Evolutionary conservation across 2,113 vertebrate genomes (phyloP), one percentile per base, ranked within the genome.

Genomic region (Chloebia gouldiae): DNA sequence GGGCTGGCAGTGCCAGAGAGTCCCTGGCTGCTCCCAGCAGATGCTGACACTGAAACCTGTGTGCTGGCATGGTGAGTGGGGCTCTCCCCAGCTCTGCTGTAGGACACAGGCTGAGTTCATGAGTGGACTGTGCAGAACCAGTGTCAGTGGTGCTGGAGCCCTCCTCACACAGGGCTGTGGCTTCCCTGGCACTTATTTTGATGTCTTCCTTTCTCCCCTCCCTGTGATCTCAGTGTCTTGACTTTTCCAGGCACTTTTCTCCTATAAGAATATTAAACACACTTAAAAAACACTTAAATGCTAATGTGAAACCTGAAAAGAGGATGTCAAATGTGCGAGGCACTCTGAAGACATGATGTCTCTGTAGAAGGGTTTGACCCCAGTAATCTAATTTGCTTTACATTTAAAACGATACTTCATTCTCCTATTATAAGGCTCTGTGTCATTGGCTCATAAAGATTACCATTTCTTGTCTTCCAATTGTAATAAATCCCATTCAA

Each of bases 331-430:
- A 85, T 23, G 93, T 19, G 1, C 49, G 64, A 79, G 88, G 86
- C 53, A 37, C 88, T 92, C 90, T 39, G 86, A 92, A 96, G 97
- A 90, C 92, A 71, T 11, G 90, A 66, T 94, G 82, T 94, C 92
- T 97, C 92, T 78, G 73, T 75, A 63, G 96, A 96, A 97, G 95
- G 96, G 95, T 97, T 96, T 98, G 97, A 98, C 98, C 97, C 94
- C 69, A 12, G 59, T 97, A 96, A 98, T 97, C 97, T 97, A 97
- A 98, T 98, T 98, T 98, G 96, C 97, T 98, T 98, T 98, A 97
- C 94, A 96, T 98, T 98, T 97, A 94, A 98, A 98, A 97, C 91
- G 96, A 98, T 97, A 97, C 95, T 98, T 98, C 95, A 97, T 97
- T 98, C 97, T 95, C 95, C 93, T 97, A 93, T 97, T 97, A 95